Base-by-base conservation (phyloP, 1,140 invertebrate species). In the Tribolium madens region DNA sequence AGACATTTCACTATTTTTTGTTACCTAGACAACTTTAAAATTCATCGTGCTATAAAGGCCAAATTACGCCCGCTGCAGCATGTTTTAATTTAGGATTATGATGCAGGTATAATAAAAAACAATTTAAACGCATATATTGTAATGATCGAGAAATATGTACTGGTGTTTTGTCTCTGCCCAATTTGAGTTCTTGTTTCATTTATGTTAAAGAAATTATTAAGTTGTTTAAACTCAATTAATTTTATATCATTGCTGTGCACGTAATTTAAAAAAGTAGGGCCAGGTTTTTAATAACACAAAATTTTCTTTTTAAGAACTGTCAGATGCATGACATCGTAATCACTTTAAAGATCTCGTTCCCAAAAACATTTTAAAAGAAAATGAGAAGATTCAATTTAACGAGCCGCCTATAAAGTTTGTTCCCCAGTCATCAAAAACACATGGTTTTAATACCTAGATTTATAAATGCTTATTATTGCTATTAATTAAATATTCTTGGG, bases 401-500 rank as follows among this genome's bases (percentile, higher is more conserved):
- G 36, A 42, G 36, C 36, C 36, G 36, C 36, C 36, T 42, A 42
- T 42, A 42, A 10, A 42, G 36, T 10, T 42, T 42, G 2, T 42
- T 42, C 7, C n/a, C 36, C 36, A 42, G 36, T 42, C 36, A 42
- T 42, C 36, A 42, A n/a, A n/a, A 42, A n/a, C 36, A 42, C 9
- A 7, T 42, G 36, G 36, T 9, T 42, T 42, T 42, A 42, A n/a
- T 42, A 42, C 4, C 6, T 2, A 57, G 10, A 57, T 26, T 57
- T 57, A n/a, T 9, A 10, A 10, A 14, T 10, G 18, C 52, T 21
- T 6, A 57, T 21, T 17, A 18, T 21, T 21, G 52, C 14, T 7
- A 21, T 57, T 57, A 57, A 57, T 57, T 57, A 57, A 21, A 57
- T 57, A 57, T 57, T 57, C 52, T 21, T 57, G 9, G 4, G 52